Conservation (phyloP, 2,113 vertebrate genomes). For the Lycocorax pyrrhopterus region DNA sequence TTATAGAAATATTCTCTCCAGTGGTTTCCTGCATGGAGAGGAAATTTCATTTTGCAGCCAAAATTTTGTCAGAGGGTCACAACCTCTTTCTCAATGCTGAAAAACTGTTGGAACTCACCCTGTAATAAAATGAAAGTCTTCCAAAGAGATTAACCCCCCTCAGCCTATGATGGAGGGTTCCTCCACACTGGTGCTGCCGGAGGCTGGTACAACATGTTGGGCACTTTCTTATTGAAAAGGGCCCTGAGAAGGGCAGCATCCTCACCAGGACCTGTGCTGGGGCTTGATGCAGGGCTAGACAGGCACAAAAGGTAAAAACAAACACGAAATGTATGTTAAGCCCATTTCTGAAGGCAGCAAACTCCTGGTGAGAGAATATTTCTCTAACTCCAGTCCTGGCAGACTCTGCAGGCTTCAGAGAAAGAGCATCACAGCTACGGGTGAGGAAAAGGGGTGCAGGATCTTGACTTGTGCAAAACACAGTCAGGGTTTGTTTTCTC, state of each 20-base stretch:
- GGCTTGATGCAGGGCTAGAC: neutral
- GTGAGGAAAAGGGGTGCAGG: neutral
- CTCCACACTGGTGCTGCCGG: rapidly evolving
- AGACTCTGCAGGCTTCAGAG: rapidly evolving
- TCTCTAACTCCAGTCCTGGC: neutral
- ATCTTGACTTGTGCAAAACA: neutral
- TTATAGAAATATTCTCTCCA: slow-evolving; percentile 61
- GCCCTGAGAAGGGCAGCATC: neutral
- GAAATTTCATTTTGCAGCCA: slow-evolving; percentile 62
- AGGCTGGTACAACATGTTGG: neutral
- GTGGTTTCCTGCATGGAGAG: slow-evolving; percentile 45
- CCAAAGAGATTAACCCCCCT: slow-evolving; percentile 8
- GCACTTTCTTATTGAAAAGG: neutral
- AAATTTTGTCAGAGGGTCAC: slow-evolving; percentile 61
- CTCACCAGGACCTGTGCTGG: neutral
- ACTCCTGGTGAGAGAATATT: neutral
- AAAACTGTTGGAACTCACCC: slow-evolving; percentile 38
- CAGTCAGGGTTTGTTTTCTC: neutral
- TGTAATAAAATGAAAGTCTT: slow-evolving; percentile 25
- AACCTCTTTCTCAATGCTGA: slow-evolving; percentile 36
- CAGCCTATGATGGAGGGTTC: neutral
- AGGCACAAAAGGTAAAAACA: neutral
- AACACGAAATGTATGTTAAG: neutral
- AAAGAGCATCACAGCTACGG: neutral
- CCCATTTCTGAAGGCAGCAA: neutral